A percentile compares a stretch with the other conserved stretches of the same genome.
These are phyloP conservation scores for Cetoscarus ocellatus DNA, from an alignment of 2,797 vertebrate species.

Conservation along the genomic window DNA sequence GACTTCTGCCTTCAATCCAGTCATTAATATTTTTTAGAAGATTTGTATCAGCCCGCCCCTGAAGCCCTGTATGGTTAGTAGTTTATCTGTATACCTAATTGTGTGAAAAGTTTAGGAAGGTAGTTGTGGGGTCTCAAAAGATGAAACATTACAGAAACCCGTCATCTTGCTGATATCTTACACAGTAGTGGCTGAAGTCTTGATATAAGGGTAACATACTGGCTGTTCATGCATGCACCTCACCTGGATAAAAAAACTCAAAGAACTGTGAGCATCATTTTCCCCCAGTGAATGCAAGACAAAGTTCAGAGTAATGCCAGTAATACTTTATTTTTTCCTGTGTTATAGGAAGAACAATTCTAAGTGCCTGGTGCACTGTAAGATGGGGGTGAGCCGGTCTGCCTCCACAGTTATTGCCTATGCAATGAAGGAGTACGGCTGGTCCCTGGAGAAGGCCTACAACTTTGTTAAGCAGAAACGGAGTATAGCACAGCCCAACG, in stretches of 20 bases:
- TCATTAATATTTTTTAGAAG: no score
- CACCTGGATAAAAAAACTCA: background rate
- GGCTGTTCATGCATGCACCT: no score
- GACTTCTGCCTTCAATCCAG: slow-evolving; percentile 37
- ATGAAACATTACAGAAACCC: no score
- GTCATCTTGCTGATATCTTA: no score
- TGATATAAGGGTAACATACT: no score
- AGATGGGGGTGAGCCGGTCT: slow-evolving; percentile 97
- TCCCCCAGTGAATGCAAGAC: slow-evolving; percentile 13
- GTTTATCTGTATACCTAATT: no score
- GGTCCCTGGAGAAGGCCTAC: slow-evolving; percentile 95
- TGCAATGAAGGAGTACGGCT: slow-evolving; percentile 97
- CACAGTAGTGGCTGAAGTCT: no score
- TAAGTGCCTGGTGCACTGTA: slow-evolving; percentile 98
- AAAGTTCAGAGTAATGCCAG: background rate
- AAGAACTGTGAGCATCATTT: slow-evolving; percentile 7
- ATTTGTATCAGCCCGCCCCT: no score
- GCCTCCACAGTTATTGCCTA: slow-evolving; percentile 98
- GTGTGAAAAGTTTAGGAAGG: no score
- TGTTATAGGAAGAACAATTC: slow-evolving; percentile 91
- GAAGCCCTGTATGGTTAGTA: no score
- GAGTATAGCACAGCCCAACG: slow-evolving; percentile 91
- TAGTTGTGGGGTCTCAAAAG: no score
- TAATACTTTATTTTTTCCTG: background rate
- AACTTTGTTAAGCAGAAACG: slow-evolving; percentile 95